A percentile compares a stretch with the other conserved stretches of the same genome.
These are phyloP conservation scores for Melanargia galathea DNA, from an alignment of 2,888 invertebrate genomes.

Conservation along the genomic window DNA sequence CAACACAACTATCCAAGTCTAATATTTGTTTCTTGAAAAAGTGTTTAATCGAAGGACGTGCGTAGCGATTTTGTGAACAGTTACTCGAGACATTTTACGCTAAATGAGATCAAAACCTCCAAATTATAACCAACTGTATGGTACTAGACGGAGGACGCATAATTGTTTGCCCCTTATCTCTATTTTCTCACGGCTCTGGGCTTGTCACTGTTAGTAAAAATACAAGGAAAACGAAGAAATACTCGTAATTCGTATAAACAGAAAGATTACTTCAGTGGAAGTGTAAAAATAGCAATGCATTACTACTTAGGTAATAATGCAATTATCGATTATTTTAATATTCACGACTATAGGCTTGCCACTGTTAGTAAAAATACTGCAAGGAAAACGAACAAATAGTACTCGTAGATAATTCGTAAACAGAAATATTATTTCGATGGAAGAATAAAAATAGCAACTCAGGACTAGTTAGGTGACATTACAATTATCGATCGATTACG, in stretches of 20 bases:
- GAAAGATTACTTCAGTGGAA: slow-evolving; percentile 7
- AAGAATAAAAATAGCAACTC: slow-evolving; percentile 1
- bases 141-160: not conserved
- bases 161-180: not conserved
- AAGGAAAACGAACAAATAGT: slow-evolving; percentile 11
- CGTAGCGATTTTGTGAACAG: slow-evolving; percentile 33
- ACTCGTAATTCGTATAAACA: not conserved
- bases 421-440: slow-evolving; percentile 2
- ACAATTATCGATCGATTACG: not conserved
- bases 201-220: slow-evolving; percentile 6
- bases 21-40: slow-evolving; percentile 9
- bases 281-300: not conserved
- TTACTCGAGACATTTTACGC: slow-evolving; percentile 24
- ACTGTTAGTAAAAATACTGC: slow-evolving; percentile 13
- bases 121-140: not conserved
- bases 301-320: not conserved
- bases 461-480: not conserved
- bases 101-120: not conserved
- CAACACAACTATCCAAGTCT: slow-evolving; percentile 4
- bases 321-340: not conserved
- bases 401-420: not conserved
- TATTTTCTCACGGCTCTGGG: not conserved
- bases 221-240: slow-evolving; percentile 12
- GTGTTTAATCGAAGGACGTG: slow-evolving; percentile 26
- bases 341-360: not conserved